These are phyloP conservation scores for Drosophila trichaetosa DNA, from an alignment of 2,888 invertebrate species.

Conservation along the genomic window DNA sequence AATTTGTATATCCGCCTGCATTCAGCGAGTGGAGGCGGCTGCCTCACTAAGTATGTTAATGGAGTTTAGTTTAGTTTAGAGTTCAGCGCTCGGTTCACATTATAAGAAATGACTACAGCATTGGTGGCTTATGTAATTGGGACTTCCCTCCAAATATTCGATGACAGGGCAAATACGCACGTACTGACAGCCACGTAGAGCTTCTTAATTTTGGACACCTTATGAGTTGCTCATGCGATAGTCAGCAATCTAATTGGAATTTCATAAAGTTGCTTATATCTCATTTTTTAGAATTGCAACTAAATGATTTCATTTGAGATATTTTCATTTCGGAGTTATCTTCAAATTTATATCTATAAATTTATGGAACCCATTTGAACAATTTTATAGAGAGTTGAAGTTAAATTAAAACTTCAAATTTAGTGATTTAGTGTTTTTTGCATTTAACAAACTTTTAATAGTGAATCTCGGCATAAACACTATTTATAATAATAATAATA, in stretches of 20 bases:
- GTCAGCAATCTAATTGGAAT: neutral
- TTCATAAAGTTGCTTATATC: neutral
- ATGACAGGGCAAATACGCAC: constrained; percentile 17
- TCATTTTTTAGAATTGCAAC: neutral
- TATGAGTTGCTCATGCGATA: neutral
- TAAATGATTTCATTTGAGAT: neutral
- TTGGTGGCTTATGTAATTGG: constrained; percentile 24
- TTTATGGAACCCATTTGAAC: neutral
- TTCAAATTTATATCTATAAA: neutral
- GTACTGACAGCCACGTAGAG: neutral
- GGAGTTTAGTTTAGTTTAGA: constrained; percentile 40
- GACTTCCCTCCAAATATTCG: constrained; percentile 8
- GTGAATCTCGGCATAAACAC: neutral
- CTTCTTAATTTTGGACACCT: neutral
- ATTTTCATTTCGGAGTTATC: neutral
- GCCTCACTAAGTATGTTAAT: constrained; percentile 53
- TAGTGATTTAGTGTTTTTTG: neutral
- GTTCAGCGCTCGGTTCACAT: constrained; percentile 41
- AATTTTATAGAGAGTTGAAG: neutral
- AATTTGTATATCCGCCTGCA: constrained; percentile 58
- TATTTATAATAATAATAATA: neutral
- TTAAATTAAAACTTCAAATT: neutral
- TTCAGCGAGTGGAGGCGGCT: constrained; percentile 62
- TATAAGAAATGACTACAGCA: constrained; percentile 29
- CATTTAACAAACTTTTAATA: too few relatives aligned